Conservation (phyloP, 2,888 invertebrate genomes). For the Xestia ashworthii region DNA sequence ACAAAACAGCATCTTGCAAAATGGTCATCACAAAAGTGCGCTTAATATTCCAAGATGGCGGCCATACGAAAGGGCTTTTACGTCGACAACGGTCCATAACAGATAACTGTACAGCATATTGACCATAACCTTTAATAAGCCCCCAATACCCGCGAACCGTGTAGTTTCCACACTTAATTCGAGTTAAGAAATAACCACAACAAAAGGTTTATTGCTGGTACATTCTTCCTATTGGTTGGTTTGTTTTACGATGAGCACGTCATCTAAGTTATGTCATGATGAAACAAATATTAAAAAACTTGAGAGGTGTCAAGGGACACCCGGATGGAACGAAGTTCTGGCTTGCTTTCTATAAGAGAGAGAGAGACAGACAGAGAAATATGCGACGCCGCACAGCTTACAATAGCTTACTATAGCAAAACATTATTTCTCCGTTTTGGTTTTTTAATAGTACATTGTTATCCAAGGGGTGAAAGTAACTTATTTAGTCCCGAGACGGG, state of each 20-base stretch:
- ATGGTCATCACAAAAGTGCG: conserved; percentile 35
- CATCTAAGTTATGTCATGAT: not conserved
- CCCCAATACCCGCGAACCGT: conserved; percentile 67
- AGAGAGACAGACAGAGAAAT: too few species aligned
- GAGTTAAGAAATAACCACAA: conserved; percentile 63
- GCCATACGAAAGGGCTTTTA: conserved; percentile 55
- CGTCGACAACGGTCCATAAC: conserved; percentile 62
- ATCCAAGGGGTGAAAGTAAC: too few species aligned
- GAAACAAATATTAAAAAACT: not conserved
- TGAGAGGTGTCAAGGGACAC: too few species aligned
- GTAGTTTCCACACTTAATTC: conserved; percentile 73
- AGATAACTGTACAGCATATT: conserved; percentile 78
- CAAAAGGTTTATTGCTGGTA: conserved; percentile 48
- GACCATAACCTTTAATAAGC: conserved; percentile 79
- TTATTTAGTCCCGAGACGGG: too few species aligned
- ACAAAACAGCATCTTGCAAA: conserved; percentile 18
- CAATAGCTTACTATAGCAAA: too few species aligned
- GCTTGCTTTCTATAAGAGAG: too few species aligned
- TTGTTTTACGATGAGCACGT: not conserved
- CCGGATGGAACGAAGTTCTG: too few species aligned
- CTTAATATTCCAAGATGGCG: conserved; percentile 62
- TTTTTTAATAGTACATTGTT: too few species aligned
- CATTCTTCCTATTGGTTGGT: conserved; percentile 11
- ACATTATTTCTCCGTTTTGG: too few species aligned
- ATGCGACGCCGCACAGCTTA: too few species aligned